Base-by-base conservation (phyloP, 1,140 invertebrate species). In the Drosophila parabipectinata region DNA sequence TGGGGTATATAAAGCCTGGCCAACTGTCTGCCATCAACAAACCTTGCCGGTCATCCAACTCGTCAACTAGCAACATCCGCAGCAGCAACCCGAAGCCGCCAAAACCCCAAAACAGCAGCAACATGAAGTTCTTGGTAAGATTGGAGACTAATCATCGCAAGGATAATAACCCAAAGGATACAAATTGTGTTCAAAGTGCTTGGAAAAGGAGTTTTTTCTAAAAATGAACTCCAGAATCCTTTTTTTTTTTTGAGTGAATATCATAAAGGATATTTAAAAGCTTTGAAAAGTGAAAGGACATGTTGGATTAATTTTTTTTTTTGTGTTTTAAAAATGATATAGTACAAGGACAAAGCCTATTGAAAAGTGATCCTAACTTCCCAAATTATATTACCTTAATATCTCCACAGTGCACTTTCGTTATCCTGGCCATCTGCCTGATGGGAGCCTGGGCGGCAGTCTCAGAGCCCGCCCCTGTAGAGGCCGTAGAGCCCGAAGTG, bases 71-170 rank as follows among this genome's bases (percentile, higher is more conserved):
- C 51, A 61, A 47, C 39, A 54, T 32, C 26, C 12, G 50, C 53
- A 78, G 39, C 34, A 28, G 52, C 58, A 54, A 21, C 56, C 21
- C 21, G 21, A 21, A 58, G 41, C 56, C n/a, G n/a, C 10, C 4
- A 3, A 24, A 14, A 53, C 8, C 6, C 32, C 15, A 37, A 55
- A 14, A 28, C 28, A 47, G 39, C 37, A 37, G 45, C 51, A 84
- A 54, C 56, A 84, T 84, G 80, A 84, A 84, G 77, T 84, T 62
- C 51, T 62, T 84, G 80, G 80, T 84, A 84, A 84, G 80, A 58
- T 24, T 15, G 24, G 60, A 0, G 7, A 37, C 21, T 34, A 57
- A 32, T 37, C 10, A 50, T 4, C 15, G 47, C 10, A 32, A 48
- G 30, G 18, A 24, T 48, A 26, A 12, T 8, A 30, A 3, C 47